phyloP scores from a whole-genome alignment of 2,113 vertebrate genomes.

The Erythrocebus patas region DNA sequence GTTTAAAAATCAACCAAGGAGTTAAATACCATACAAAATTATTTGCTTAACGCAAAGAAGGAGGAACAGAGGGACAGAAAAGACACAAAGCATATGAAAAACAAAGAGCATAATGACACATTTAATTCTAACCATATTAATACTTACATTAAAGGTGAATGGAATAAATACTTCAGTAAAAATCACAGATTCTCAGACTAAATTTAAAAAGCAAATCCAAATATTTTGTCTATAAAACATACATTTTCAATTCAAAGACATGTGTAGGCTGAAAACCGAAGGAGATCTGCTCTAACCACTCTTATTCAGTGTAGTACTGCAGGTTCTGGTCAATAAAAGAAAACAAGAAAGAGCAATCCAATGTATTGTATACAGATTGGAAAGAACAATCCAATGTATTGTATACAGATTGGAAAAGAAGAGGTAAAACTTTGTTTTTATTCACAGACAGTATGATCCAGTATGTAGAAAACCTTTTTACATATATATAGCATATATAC shows the following conservation, averaged over 20 bases:
- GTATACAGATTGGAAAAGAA: background rate
- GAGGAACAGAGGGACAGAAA: background rate
- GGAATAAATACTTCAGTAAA: constrained; percentile 3
- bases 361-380: background rate
- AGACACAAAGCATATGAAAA: background rate
- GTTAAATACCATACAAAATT: constrained; percentile 4
- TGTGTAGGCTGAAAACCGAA: background rate
- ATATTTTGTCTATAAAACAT: background rate
- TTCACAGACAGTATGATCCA: background rate
- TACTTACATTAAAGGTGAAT: background rate
- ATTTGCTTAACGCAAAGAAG: background rate
- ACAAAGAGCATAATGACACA: background rate
- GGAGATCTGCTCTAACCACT: background rate
- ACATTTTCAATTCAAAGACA: background rate
- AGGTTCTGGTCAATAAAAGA: background rate
- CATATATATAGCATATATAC: background rate
- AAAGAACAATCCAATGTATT: background rate
- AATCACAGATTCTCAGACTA: background rate
- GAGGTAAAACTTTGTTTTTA: background rate
- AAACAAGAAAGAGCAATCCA: background rate
- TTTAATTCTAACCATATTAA: background rate
- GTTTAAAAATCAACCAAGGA: background rate
- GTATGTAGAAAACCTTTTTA: background rate
- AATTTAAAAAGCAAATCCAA: background rate
- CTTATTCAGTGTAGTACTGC: background rate